These are phyloP conservation scores for Druceiella hillmani DNA, from an alignment of 2,888 invertebrate species.

Conservation along the genomic window DNA sequence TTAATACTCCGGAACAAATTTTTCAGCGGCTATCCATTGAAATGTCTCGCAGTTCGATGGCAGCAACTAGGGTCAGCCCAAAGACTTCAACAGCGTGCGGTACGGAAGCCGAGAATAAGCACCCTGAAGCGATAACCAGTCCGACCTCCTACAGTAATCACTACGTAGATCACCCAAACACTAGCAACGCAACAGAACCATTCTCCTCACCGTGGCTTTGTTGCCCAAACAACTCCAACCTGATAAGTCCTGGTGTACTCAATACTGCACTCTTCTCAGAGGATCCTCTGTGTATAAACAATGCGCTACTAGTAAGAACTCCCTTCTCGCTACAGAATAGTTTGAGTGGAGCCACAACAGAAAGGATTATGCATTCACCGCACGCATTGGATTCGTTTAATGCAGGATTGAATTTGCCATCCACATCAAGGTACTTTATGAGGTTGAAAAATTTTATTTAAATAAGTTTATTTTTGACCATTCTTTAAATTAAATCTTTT, in stretches of 20 bases:
- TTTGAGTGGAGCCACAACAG: no score
- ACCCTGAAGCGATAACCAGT: conserved; percentile 23
- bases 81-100: conserved; percentile 24
- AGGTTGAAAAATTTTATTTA: no score
- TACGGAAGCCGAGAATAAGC: conserved; percentile 21
- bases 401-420: conserved; percentile 36
- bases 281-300: conserved; percentile 26
- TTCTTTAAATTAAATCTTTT: no score
- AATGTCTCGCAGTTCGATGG: conserved; percentile 60
- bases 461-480: no score
- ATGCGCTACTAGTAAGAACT: not conserved
- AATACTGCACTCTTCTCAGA: conserved; percentile 37
- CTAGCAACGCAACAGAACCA: no score
- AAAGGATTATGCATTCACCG: no score
- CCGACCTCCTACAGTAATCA: conserved; percentile 40
- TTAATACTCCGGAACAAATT: no score
- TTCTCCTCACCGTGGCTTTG: no score
- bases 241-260: conserved; percentile 30
- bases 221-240: no score
- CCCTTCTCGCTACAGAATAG: no score
- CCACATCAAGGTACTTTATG: conserved; percentile 45
- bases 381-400: conserved; percentile 27
- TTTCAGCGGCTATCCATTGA: conserved; percentile 60
- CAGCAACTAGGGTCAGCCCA: conserved; percentile 42
- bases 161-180: no score